Base-by-base conservation (phyloP, 2,888 invertebrate genomes). In the Plagodis dolabraria region DNA sequence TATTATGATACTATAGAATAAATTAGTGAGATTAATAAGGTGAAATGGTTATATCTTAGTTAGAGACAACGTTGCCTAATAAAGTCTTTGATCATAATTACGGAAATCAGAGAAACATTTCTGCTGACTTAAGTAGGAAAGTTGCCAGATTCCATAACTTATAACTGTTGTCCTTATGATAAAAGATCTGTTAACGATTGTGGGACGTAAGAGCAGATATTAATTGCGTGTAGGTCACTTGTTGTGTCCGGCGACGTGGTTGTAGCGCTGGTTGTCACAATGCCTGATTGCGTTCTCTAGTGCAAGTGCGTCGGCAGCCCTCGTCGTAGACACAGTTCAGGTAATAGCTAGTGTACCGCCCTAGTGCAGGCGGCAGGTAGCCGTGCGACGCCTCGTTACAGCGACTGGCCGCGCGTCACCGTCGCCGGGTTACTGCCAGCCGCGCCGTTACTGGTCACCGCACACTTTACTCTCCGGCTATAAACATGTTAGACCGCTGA, bases 131-230 rank as follows among this genome's bases (percentile, higher is more conserved):
- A 51, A 57, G 46, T 51, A 51, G 51, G 57, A 51, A 57, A 57
- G 22, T 57, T 57, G 57, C 57, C 57, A 57, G 47, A 57, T 42
- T n/a, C 51, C 50, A 51, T 57, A 45, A 51, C 33, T 48, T 38
- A 10, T 48, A 22, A 36, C 47, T 36, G 5, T 47, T 47, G 10
- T 38, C 36, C 9, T 47, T 36, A 22, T 38, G n/a, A 33, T 22
- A 7, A 36, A 48, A 50, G 48, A 56, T 45, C 50, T 50, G 12
- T 10, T n/a, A 36, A 36, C 38, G 36, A 36, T 49, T 49, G 34
- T 43, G 33, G 42, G 42, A 33, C 33, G 38, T 48, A 22, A 9
- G 10, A 50, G 45, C 40, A 42, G 50, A 33, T 22, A 10, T 12
- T 45, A 56, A 56, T 46, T 50, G 49, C 45, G 45, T 56, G 34